phyloP scores from a whole-genome alignment of 2,113 vertebrate species.

The Labeo rohita region DNA sequence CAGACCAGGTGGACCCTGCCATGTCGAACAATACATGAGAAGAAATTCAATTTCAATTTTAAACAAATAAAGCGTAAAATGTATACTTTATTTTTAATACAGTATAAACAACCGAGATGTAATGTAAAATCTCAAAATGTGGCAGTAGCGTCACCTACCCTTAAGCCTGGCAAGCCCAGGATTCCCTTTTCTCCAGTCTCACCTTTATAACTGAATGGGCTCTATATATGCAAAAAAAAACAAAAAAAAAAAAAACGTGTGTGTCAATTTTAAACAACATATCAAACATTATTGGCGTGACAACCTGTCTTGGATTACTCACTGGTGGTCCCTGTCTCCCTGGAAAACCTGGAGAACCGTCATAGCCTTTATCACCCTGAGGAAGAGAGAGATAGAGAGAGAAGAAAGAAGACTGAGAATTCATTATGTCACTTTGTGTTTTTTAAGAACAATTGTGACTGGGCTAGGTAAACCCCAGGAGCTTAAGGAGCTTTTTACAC shows the following conservation, averaged over 20 bases:
- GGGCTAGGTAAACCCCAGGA: background rate
- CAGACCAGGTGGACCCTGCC: constrained; percentile 83
- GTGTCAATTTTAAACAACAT: background rate
- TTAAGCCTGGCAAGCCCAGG: constrained; percentile 84
- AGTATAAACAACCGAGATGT: background rate
- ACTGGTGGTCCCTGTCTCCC: constrained; percentile 80
- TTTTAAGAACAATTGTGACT: background rate
- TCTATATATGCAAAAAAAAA: constrained; percentile 71
- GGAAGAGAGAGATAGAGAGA: constrained; percentile 52
- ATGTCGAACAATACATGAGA: constrained; percentile 35
- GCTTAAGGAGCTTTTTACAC: background rate
- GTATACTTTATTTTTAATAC: background rate
- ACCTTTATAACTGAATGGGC: constrained; percentile 72
- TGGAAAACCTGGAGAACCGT: constrained; percentile 76
- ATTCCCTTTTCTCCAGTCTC: constrained; percentile 91
- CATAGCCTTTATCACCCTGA: constrained; percentile 83
- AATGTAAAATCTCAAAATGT: background rate
- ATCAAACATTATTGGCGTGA: background rate
- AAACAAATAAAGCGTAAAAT: background rate
- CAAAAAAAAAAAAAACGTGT: background rate
- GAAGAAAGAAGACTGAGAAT: constrained; percentile 7
- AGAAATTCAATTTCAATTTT: background rate
- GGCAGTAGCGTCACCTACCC: constrained; percentile 77
- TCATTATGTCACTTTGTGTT: background rate
- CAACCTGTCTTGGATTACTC: constrained; percentile 59